These are phyloP conservation scores for Mastigias papua DNA, from an alignment of 30 jellyfish, hydroid and myxozoan species.

Conservation along the genomic window DNA sequence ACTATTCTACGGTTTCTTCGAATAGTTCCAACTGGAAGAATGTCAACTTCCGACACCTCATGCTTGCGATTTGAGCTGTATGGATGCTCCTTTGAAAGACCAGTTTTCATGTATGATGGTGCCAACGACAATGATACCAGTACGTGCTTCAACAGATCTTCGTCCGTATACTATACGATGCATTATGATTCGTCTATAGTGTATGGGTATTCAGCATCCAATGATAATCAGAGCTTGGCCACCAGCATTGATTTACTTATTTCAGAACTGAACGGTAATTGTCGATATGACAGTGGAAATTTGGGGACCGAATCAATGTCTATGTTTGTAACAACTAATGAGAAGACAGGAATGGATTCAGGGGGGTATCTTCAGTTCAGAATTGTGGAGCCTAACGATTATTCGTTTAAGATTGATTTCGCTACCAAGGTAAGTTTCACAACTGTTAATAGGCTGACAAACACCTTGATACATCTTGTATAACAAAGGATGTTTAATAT, in stretches of 20 bases:
- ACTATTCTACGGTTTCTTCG: constrained; percentile 30
- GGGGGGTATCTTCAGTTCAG: neutral
- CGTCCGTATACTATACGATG: neutral
- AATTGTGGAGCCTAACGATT: neutral
- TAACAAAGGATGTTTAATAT: neutral
- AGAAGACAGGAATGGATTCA: neutral
- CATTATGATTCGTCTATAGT: neutral
- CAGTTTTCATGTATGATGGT: neutral
- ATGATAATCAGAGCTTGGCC: neutral
- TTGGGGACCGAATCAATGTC: neutral
- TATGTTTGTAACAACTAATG: neutral
- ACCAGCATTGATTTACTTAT: neutral
- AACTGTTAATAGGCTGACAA: too few relatives aligned
- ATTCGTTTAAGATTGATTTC: neutral
- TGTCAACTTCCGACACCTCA: neutral
- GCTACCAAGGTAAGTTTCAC: neutral
- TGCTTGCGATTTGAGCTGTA: constrained; percentile 60
- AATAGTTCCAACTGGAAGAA: constrained; percentile 37
- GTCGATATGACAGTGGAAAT: neutral
- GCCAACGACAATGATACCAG: neutral
- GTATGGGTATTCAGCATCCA: neutral
- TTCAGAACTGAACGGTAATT: neutral
- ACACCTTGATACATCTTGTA: neutral
- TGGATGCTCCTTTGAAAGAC: constrained; percentile 36
- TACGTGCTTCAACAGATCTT: neutral